These are phyloP conservation scores for Papilio gigon DNA, from an alignment of 2,888 invertebrate genomes.

Conservation along the genomic window DNA sequence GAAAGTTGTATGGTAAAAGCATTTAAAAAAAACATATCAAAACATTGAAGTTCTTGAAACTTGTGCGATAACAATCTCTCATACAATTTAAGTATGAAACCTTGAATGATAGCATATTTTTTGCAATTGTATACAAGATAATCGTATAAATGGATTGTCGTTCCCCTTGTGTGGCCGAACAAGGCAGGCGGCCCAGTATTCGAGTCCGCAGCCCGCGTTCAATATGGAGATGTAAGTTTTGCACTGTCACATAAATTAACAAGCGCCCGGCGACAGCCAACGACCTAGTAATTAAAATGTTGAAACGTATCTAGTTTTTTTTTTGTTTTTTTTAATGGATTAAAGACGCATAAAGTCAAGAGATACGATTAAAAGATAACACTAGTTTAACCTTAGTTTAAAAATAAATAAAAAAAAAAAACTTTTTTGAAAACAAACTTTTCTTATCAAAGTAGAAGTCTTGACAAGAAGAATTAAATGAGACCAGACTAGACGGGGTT, in stretches of 20 bases:
- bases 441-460: too few relatives aligned
- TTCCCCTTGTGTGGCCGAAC: slow-evolving; percentile 32
- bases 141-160: slow-evolving; percentile 32
- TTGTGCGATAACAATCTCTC: background rate
- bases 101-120: slow-evolving; percentile 14
- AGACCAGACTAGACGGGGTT: too few relatives aligned
- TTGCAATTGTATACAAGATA: slow-evolving; percentile 9
- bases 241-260: slow-evolving; percentile 40
- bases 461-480: too few relatives aligned
- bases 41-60: background rate
- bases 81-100: background rate
- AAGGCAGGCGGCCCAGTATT: slow-evolving; percentile 38
- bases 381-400: background rate
- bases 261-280: slow-evolving; percentile 19
- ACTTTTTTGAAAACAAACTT: too few relatives aligned
- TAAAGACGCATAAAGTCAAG: background rate
- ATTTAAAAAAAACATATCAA: background rate
- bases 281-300: slow-evolving; percentile 24
- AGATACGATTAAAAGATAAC: background rate
- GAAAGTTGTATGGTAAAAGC: background rate
- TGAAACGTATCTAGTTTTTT: slow-evolving; percentile 16
- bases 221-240: slow-evolving; percentile 38
- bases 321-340: background rate
- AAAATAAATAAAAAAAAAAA: background rate
- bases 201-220: slow-evolving; percentile 12